phyloP scores from a whole-genome alignment of 2,888 invertebrate genomes.

The Agapetus fuscipes region DNA sequence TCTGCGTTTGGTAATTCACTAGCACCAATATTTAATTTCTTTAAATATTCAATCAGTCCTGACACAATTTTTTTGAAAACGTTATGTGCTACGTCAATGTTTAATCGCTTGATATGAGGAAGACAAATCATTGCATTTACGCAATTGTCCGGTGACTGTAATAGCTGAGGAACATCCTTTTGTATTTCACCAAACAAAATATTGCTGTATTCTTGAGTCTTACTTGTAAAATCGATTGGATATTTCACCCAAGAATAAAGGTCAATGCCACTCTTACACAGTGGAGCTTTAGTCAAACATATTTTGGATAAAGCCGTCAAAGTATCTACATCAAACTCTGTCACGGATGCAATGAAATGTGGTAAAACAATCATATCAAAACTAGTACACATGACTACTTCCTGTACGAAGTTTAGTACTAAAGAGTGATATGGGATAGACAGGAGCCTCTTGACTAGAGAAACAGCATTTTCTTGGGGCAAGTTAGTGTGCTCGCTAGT shows the following conservation, averaged over 20 bases:
- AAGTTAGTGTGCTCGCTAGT: constrained; percentile 53
- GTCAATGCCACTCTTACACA: constrained; percentile 49
- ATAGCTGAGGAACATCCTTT: constrained; percentile 30
- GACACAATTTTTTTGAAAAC: constrained; percentile 32
- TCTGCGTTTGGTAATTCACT: no score
- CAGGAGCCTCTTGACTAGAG: constrained; percentile 55
- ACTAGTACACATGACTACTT: constrained; percentile 54
- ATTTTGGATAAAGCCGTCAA: constrained; percentile 56
- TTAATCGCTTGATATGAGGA: constrained; percentile 44
- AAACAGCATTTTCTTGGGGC: constrained; percentile 62
- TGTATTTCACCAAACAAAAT: constrained; percentile 31
- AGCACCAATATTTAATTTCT: no score
- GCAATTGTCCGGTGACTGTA: constrained; percentile 35
- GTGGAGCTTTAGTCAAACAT: constrained; percentile 54
- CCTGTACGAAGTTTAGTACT: constrained; percentile 54
- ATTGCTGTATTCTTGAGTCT: constrained; percentile 33
- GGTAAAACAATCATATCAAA: constrained; percentile 68
- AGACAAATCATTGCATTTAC: constrained; percentile 44
- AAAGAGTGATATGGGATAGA: constrained; percentile 46
- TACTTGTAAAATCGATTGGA: constrained; percentile 48
- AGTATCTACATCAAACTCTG: constrained; percentile 43
- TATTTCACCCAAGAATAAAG: constrained; percentile 57
- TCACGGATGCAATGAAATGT: constrained; percentile 50
- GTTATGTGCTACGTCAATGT: constrained; percentile 31
- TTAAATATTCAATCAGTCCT: constrained; percentile 24